Base-by-base conservation (phyloP, 2,888 invertebrate genomes). In the Acrobasis suavella region DNA sequence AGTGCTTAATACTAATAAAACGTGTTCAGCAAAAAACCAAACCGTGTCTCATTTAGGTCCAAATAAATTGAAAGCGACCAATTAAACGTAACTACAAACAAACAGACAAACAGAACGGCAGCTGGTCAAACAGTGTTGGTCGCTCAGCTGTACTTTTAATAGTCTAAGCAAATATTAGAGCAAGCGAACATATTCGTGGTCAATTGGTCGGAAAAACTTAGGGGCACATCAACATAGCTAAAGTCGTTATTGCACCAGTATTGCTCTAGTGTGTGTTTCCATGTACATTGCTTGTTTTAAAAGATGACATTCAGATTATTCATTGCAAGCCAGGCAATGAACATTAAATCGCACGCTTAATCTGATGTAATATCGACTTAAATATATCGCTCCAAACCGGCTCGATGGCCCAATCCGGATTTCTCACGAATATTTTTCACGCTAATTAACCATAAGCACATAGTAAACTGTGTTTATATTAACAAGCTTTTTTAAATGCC, bases 151-250 rank as follows among this genome's bases (percentile, higher is more conserved):
- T 78, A 75, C 74, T 78, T 80, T 77, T 72, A 81, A 82, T 77
- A 76, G 73, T 79, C 79, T 75, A 70, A 76, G 77, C 73, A 84
- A 86, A 86, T 80, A 87, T 84, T 82, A 74, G 70, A 62, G 73
- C 72, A 73, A 65, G 65, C 71, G 71, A 77, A 76, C 79, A 77
- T 72, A 82, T 83, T 84, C 76, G 77, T 79, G 78, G 72, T 76
- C 83, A 85, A 88, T 85, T 84, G 81, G 67, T 72, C 78, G 83
- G 77, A 83, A 84, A 79, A 82, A 75, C 75, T 74, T 67, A 71
- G 68, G 72, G 71, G 73, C 67, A 14, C 46, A 46, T n/a, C 46
- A n/a, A 7, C 46, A n/a, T 46, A n/a, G 46, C 14, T 46, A 14
- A 46, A 46, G 12, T 7, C 46, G 32, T 7, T 32, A 32, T 32